phyloP scores from a whole-genome alignment of 2,113 vertebrate species.

The Muntiacus muntjak region DNA sequence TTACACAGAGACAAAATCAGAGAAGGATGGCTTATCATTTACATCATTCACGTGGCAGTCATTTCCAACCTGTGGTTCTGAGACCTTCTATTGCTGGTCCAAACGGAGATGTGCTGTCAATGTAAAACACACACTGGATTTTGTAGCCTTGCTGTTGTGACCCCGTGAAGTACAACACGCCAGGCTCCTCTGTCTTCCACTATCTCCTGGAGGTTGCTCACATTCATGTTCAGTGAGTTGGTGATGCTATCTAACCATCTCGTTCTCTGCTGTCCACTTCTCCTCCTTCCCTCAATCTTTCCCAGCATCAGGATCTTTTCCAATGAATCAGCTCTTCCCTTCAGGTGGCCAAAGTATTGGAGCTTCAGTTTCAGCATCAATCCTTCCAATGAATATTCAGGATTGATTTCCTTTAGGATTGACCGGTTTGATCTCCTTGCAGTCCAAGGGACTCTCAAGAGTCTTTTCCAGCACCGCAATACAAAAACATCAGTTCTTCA shows the following conservation, averaged over 20 bases:
- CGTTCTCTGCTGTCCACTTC: no score
- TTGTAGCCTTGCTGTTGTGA: not conserved
- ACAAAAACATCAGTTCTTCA: not conserved
- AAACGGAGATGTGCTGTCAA: not conserved
- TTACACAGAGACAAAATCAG: not conserved
- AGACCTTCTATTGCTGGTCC: not conserved
- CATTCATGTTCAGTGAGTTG: not conserved
- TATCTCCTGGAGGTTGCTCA: not conserved
- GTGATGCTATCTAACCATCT: not conserved
- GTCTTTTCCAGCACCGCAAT: not conserved
- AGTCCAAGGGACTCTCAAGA: not conserved
- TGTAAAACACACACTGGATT: not conserved
- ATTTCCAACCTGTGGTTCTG: not conserved
- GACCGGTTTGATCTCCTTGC: not conserved
- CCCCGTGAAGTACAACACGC: not conserved
- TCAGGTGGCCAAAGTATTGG: not conserved
- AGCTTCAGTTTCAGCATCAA: not conserved
- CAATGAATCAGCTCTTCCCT: not conserved
- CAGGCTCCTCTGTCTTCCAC: not conserved
- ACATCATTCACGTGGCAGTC: fast-evolving
- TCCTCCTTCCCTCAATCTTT: not conserved
- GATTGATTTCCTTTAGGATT: not conserved
- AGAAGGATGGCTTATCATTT: no score
- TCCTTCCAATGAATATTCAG: not conserved
- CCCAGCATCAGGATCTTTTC: not conserved